Conservation (phyloP, 2,888 invertebrate species). For the Muscina levida region DNA sequence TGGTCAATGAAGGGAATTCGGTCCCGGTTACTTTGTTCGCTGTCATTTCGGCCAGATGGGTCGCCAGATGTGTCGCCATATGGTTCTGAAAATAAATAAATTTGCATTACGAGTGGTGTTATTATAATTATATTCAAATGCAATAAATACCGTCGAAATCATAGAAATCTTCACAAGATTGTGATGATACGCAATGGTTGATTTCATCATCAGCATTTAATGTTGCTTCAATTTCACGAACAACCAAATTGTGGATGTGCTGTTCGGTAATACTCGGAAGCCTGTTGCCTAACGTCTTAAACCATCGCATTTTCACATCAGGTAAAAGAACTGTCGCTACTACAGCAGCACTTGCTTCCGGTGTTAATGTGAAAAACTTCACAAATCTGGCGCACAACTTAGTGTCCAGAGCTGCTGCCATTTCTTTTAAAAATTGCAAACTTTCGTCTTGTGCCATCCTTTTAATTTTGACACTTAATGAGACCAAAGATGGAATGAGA, state of each 20-base stretch:
- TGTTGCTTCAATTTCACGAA: too few relatives aligned
- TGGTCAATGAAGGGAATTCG: too few relatives aligned
- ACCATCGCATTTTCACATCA: slow-evolving; percentile 35
- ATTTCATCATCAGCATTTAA: not conserved
- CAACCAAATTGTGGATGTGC: too few relatives aligned
- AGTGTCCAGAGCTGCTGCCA: slow-evolving; percentile 25
- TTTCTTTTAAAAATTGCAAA: slow-evolving; percentile 14
- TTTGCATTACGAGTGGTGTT: too few relatives aligned
- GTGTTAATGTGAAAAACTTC: slow-evolving; percentile 33
- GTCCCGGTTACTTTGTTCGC: slow-evolving; percentile 4
- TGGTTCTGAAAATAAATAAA: too few relatives aligned
- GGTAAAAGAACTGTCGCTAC: slow-evolving; percentile 56
- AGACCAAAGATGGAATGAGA: slow-evolving; percentile 58
- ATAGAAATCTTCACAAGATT: not conserved
- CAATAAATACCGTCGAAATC: too few relatives aligned
- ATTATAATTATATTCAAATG: too few relatives aligned
- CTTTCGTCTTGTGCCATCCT: slow-evolving; percentile 12
- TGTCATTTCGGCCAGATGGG: slow-evolving; percentile 4
- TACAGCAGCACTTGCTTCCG: slow-evolving; percentile 49
- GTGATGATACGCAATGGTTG: too few relatives aligned
- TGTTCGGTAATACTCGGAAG: not conserved
- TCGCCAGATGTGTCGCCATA: not conserved
- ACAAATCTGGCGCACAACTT: slow-evolving; percentile 41
- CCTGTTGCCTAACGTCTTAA: not conserved
- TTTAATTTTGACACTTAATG: slow-evolving; percentile 49